Conservation (phyloP, 2,888 invertebrate species). For the Steromphala cineraria region DNA sequence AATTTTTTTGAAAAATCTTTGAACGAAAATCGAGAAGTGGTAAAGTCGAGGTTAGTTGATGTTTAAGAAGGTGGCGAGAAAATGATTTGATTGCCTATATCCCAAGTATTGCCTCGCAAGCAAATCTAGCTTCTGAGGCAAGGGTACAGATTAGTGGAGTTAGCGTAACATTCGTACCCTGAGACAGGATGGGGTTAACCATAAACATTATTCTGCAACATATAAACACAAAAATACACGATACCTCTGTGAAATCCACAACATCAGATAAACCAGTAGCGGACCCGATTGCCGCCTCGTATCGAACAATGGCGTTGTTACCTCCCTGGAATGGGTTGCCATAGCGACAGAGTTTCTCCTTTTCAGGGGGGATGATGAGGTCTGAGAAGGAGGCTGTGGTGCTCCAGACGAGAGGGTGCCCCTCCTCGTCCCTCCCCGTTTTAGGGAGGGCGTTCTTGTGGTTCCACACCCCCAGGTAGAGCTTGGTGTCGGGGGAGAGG, state of each 20-base stretch:
- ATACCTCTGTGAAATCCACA: conserved; percentile 40
- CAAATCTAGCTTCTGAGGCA: too few species aligned
- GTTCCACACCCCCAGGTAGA: conserved; percentile 51
- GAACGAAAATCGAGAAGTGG: too few species aligned
- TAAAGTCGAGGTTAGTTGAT: too few species aligned
- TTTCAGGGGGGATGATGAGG: conserved; percentile 47
- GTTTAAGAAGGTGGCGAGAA: too few species aligned
- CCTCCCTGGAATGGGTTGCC: conserved; percentile 54
- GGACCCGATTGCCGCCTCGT: conserved; percentile 54
- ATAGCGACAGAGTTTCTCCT: conserved; percentile 44
- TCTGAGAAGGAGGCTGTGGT: conserved; percentile 40
- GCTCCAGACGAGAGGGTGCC: conserved; percentile 39
- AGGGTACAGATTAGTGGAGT: too few species aligned
- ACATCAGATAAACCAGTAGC: conserved; percentile 28
- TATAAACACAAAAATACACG: conserved; percentile 11
- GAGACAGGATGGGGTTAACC: too few species aligned
- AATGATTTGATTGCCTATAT: too few species aligned
- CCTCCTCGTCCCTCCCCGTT: conserved; percentile 25
- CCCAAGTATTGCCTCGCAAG: too few species aligned
- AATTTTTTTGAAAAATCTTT: too few species aligned
- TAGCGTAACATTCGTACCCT: too few species aligned
- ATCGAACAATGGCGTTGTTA: conserved; percentile 48
- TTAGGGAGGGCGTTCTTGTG: conserved; percentile 49
- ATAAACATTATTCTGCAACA: background rate
- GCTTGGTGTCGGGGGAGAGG: conserved; percentile 38